Percentiles rank a stretch among this genome's conserved stretches.
Evolutionary conservation across 92 coral and sea anemone genomes (phyloP).

Genomic region (Micromussa lordhowensis): DNA sequence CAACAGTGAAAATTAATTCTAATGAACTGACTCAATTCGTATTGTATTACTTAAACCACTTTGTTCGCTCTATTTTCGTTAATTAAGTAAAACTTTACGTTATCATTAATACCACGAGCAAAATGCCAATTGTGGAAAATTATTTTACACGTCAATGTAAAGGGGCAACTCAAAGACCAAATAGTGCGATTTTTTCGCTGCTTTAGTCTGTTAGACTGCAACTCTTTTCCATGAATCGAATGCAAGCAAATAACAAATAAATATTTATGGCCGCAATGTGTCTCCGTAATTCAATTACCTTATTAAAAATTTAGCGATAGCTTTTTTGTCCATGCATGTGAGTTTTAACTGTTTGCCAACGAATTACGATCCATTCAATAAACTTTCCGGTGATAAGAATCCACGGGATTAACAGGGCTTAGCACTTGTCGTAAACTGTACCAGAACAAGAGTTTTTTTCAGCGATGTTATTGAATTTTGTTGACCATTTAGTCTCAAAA

Average conservation of each 20-base stretch:
- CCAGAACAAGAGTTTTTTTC: not conserved
- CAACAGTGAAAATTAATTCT: not conserved
- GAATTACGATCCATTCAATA: not conserved
- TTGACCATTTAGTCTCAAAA: not conserved
- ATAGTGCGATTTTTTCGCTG: slow-evolving; percentile 2
- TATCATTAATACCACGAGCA: not conserved
- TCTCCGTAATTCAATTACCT: slow-evolving; percentile 17
- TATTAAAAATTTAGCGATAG: slow-evolving; percentile 6
- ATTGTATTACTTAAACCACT: not conserved
- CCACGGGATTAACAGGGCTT: too few relatives aligned
- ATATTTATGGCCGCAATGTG: slow-evolving; percentile 29
- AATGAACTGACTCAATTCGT: slow-evolving; percentile 3
- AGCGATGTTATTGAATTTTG: not conserved
- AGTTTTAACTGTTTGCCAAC: not conserved
- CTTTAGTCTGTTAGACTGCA: slow-evolving; percentile 2
- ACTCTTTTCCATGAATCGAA: slow-evolving; percentile 25
- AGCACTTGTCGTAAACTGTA: not conserved
- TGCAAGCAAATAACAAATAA: slow-evolving; percentile 31
- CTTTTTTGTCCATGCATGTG: not conserved
- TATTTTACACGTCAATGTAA: not conserved
- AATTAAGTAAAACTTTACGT: not conserved
- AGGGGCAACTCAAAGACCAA: too few relatives aligned
- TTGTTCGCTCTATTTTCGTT: not conserved
- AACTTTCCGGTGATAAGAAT: not conserved
- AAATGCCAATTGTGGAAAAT: not conserved